Evolutionary conservation across 2,113 vertebrate species (phyloP).

Genomic region (cattle (Bos taurus)): ARS-UCD2.0 NC_082638.1:6267501-6268000

Average conservation of each 20-base stretch:
- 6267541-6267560: not conserved
- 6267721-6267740: not conserved
- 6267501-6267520: not conserved
- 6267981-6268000: not conserved
- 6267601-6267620: not conserved
- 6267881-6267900: not conserved
- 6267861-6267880: not conserved
- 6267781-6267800: not conserved
- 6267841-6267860: not conserved
- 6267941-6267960: not conserved
- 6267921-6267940: accelerated
- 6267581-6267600: not conserved
- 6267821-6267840: not conserved
- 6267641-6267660: not conserved
- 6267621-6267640: not conserved
- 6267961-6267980: not conserved
- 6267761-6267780: not conserved
- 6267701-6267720: not conserved
- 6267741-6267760: not conserved
- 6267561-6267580: not conserved
- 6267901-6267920: not conserved
- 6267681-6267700: not conserved
- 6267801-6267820: not conserved
- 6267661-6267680: not conserved
- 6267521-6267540: not conserved